Evolutionary conservation across 2,888 invertebrate genomes (phyloP).

Genomic region (Ormyrus nitidulus): DNA sequence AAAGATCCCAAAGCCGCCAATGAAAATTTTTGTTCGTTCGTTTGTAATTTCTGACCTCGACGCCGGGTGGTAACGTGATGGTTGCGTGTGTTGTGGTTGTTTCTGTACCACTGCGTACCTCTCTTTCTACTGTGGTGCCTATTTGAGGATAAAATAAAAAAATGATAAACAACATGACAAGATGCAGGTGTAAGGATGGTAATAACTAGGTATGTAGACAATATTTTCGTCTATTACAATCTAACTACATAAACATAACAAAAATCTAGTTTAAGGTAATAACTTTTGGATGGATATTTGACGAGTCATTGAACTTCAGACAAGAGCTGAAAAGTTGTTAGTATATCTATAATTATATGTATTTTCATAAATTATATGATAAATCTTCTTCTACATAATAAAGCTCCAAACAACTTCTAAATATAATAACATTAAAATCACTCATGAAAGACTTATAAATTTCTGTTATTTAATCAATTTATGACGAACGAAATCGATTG

Average conservation of each 20-base stretch:
- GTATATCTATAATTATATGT: background rate
- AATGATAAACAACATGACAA: constrained; percentile 44
- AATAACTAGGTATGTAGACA: constrained; percentile 28
- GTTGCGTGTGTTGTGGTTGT: constrained; percentile 74
- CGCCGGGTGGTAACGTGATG: constrained; percentile 73
- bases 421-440: too few relatives aligned
- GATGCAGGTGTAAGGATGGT: constrained; percentile 12
- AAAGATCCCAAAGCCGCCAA: constrained; percentile 35
- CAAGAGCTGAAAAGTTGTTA: constrained; percentile 39
- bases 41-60: constrained; percentile 70
- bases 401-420: too few relatives aligned
- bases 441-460: too few relatives aligned
- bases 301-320: constrained; percentile 43
- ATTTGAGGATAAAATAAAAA: constrained; percentile 53
- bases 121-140: constrained; percentile 74
- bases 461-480: background rate
- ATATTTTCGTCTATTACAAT: constrained; percentile 27
- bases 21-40: constrained; percentile 13
- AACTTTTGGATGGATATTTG: constrained; percentile 37
- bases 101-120: constrained; percentile 73
- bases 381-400: too few relatives aligned
- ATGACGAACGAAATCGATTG: background rate
- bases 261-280: constrained; percentile 34
- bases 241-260: background rate
- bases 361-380: background rate